These are phyloP conservation scores for Myotis myotis DNA, from an alignment of 2,797 vertebrate species.

Conservation along the genomic window DNA sequence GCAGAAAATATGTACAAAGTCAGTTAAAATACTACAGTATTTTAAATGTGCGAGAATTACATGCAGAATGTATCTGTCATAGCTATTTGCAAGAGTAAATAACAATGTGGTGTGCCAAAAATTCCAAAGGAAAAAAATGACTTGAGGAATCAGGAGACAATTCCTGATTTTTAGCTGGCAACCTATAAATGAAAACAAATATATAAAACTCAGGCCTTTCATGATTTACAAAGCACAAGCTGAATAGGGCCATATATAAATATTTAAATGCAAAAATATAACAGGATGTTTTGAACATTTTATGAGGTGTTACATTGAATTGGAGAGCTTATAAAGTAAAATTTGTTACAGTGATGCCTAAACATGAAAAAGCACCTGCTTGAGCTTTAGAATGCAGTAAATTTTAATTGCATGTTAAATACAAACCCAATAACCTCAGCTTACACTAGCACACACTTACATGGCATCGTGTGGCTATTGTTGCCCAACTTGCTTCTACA, in stretches of 20 bases:
- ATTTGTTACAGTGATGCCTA: slow-evolving; percentile 1
- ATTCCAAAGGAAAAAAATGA: slow-evolving; percentile 36
- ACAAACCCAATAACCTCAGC: slow-evolving; percentile 7
- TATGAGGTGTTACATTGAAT: slow-evolving; percentile 21
- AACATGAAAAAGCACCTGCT: neutral
- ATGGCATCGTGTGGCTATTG: neutral
- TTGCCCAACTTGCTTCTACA: neutral
- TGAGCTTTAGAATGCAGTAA: slow-evolving; percentile 25
- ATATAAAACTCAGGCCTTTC: neutral
- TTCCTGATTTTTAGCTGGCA: neutral
- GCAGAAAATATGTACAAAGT: neutral
- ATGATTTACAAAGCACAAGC: slow-evolving; percentile 15
- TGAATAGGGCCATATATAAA: neutral
- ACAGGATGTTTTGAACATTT: neutral
- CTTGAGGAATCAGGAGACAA: neutral
- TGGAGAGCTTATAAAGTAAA: slow-evolving; percentile 25
- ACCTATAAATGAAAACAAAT: slow-evolving; percentile 30
- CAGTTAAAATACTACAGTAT: slow-evolving; percentile 5
- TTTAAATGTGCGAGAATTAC: neutral
- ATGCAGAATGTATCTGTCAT: neutral
- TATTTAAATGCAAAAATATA: slow-evolving; percentile 33
- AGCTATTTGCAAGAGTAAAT: neutral
- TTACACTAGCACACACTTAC: neutral
- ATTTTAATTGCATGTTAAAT: slow-evolving; percentile 22
- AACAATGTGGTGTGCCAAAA: neutral